Percentiles rank a stretch among this genome's conserved stretches.
These are phyloP conservation scores for Sesia apiformis DNA, from an alignment of 2,888 invertebrate genomes.

Conservation along the genomic window DNA sequence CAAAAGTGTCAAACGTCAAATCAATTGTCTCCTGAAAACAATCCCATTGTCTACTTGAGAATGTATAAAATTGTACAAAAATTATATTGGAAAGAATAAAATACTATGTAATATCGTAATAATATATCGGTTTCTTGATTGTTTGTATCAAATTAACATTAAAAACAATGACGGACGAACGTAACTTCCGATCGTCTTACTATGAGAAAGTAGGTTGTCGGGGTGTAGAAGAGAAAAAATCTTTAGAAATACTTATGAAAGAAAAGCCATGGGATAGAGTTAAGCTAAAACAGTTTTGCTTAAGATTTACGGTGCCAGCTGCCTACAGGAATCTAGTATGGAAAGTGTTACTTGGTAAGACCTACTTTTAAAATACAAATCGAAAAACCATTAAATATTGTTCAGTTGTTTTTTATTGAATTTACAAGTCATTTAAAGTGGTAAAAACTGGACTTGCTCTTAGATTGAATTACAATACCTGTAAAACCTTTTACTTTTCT, in stretches of 20 bases:
- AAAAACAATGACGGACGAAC: conserved; percentile 74
- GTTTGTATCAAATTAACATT: no score
- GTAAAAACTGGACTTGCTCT: no score
- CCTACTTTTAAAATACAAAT: background rate
- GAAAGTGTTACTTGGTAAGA: conserved; percentile 86
- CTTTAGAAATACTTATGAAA: conserved; percentile 89
- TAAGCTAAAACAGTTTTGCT: conserved; percentile 88
- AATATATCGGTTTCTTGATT: no score
- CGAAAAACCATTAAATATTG: no score
- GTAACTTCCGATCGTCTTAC: conserved; percentile 87
- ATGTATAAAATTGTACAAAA: no score
- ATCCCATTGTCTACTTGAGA: no score
- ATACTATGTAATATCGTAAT: no score
- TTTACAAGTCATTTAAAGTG: no score
- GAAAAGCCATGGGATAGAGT: conserved; percentile 86
- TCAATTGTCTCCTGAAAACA: no score
- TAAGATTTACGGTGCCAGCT: conserved; percentile 88
- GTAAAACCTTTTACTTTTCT: background rate
- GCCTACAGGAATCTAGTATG: conserved; percentile 87
- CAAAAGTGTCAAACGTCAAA: no score
- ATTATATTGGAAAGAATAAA: no score
- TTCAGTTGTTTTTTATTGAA: no score
- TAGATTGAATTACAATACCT: background rate
- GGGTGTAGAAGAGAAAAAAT: conserved; percentile 92
- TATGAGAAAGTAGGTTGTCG: conserved; percentile 93